phyloP scores from a whole-genome alignment of 2,797 vertebrate species.

The Epinephelus malabaricus region DNA sequence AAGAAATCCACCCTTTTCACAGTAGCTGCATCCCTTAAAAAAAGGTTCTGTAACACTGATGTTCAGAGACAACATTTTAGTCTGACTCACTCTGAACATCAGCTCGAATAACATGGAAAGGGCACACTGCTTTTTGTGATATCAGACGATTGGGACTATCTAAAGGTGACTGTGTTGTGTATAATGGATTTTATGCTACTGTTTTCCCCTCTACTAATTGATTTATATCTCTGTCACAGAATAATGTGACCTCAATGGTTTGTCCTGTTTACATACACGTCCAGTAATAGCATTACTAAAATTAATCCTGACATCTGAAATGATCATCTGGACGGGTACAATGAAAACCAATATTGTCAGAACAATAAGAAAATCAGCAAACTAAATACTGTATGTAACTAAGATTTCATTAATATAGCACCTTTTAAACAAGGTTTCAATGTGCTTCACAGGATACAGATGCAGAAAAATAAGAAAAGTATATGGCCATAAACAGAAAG shows the following conservation, averaged over 20 bases:
- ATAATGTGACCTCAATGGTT: conserved; percentile 70
- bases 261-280: conserved; percentile 45
- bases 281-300: conserved; percentile 24
- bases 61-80: conserved; percentile 35
- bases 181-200: conserved; percentile 71
- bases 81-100: conserved; percentile 40
- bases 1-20: conserved; percentile 23
- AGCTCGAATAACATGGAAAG: conserved; percentile 54
- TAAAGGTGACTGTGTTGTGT: conserved; percentile 71
- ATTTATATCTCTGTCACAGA: conserved; percentile 52
- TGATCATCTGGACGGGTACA: conserved; percentile 1
- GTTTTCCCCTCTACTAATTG: conserved; percentile 56
- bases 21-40: neutral
- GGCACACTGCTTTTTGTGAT: conserved; percentile 46
- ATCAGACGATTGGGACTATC: conserved; percentile 34
- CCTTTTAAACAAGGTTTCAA: too few species aligned
- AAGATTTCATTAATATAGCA: too few species aligned
- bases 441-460: too few species aligned
- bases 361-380: neutral
- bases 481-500: too few species aligned
- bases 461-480: too few species aligned
- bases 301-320: conserved; percentile 19
- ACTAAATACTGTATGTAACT: neutral
- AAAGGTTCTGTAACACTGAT: neutral
- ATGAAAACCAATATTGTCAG: neutral